These are phyloP conservation scores for Zapus hudsonius DNA, from an alignment of 2,113 vertebrate genomes.

Conservation along the genomic window DNA sequence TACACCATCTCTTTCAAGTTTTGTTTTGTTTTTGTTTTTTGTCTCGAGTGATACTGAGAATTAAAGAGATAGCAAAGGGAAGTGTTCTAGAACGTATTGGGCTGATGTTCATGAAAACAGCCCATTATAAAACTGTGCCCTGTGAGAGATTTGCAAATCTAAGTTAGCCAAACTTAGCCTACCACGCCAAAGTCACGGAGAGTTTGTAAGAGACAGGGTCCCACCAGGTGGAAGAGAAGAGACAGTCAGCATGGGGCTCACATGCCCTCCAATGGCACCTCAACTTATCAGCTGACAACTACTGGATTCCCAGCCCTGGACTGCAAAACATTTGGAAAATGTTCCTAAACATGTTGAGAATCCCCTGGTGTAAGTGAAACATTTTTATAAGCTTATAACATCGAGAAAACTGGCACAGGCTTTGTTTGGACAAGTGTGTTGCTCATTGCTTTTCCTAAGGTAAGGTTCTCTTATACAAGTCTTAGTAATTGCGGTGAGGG, in stretches of 20 bases:
- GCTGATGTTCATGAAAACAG: not conserved
- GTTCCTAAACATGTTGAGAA: constrained; percentile 83
- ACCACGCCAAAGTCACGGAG: not conserved
- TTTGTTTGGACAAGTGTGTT: constrained; percentile 83
- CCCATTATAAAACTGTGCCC: not conserved
- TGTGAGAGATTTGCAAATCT: not conserved
- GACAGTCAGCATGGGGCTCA: not conserved
- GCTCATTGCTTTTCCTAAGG: constrained; percentile 77
- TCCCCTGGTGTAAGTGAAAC: constrained; percentile 76
- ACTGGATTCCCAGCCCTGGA: constrained; percentile 61
- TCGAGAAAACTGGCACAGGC: constrained; percentile 76
- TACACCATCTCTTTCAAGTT: not conserved
- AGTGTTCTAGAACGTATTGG: not conserved
- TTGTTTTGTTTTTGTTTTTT: not conserved
- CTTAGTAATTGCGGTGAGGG: constrained; percentile 71
- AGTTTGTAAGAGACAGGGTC: not conserved
- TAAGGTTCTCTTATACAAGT: constrained; percentile 74
- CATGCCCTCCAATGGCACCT: not conserved
- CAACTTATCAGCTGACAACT: constrained; percentile 62
- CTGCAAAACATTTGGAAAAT: constrained; percentile 83
- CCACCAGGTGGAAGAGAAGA: not conserved
- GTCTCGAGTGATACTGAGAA: not conserved
- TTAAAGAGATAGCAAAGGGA: not conserved
- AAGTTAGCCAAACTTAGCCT: not conserved
- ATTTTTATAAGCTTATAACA: constrained; percentile 83